Conservation (phyloP, 2,888 invertebrate genomes). For the Sicus ferrugineus region DNA sequence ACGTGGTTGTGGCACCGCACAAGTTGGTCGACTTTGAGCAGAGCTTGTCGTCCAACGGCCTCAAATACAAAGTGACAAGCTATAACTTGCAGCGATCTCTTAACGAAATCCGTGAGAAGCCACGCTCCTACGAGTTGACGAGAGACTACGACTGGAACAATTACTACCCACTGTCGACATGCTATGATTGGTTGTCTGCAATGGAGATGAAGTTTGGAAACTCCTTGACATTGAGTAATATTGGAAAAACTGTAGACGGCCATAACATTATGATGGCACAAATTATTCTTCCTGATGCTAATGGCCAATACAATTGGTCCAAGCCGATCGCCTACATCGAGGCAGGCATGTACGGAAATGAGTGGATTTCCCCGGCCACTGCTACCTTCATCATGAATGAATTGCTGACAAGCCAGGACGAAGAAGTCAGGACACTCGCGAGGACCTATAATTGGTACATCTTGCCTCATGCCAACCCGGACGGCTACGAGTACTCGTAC, state of each 20-base stretch:
- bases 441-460: constrained; percentile 76
- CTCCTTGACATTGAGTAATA: constrained; percentile 65
- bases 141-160: constrained; percentile 51
- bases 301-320: constrained; percentile 31
- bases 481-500: constrained; percentile 77
- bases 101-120: constrained; percentile 42
- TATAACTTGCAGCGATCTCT: constrained; percentile 61
- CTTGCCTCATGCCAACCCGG: constrained; percentile 78
- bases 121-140: constrained; percentile 45
- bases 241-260: constrained; percentile 69
- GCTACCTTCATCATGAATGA: constrained; percentile 72
- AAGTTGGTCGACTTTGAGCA: constrained; percentile 44
- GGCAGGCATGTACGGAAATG: constrained; percentile 75
- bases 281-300: no score
- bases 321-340: constrained; percentile 70
- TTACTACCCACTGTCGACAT: constrained; percentile 61
- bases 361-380: constrained; percentile 77
- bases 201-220: constrained; percentile 41
- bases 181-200: constrained; percentile 65
- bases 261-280: constrained; percentile 68
- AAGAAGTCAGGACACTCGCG: constrained; percentile 66
- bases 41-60: constrained; percentile 44
- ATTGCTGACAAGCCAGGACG: constrained; percentile 68
- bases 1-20: constrained; percentile 62
- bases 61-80: constrained; percentile 64